A percentile compares a stretch with the other conserved stretches of the same genome.
phyloP scores from a whole-genome alignment of 2,113 vertebrate genomes.

The Myrmecophaga tridactyla region DNA sequence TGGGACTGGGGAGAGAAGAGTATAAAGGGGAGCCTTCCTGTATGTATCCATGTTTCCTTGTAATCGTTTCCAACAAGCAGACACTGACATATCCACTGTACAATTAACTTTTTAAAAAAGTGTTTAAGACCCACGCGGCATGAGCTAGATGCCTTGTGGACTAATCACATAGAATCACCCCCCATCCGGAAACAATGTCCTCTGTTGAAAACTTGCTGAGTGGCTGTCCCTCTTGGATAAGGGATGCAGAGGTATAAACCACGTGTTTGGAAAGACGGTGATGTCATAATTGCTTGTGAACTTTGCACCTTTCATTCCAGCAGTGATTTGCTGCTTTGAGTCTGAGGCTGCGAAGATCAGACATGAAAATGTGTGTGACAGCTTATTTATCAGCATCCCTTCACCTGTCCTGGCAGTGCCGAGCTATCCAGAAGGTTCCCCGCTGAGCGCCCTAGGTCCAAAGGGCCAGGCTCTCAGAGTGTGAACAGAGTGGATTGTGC shows the following conservation, averaged over 20 bases:
- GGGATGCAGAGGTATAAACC: background rate
- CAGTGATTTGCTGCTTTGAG: background rate
- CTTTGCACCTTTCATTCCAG: background rate
- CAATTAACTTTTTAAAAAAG: background rate
- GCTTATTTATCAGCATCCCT: background rate
- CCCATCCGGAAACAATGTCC: background rate
- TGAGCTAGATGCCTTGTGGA: background rate
- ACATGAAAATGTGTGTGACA: background rate
- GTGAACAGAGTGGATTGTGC: background rate
- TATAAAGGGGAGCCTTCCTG: background rate
- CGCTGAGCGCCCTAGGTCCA: background rate
- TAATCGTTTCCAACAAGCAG: background rate
- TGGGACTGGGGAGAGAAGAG: fast-evolving
- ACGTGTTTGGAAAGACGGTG: background rate
- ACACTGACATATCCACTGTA: background rate
- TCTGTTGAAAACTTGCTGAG: background rate
- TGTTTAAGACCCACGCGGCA: background rate
- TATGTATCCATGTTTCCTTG: fast-evolving
- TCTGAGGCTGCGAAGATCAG: background rate
- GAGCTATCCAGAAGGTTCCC: background rate
- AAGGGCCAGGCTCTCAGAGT: background rate
- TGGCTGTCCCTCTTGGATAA: background rate
- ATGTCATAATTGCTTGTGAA: background rate
- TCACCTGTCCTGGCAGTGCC: background rate
- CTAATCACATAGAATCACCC: background rate